Percentiles rank a stretch among this genome's conserved stretches.
Evolutionary conservation across 2,888 invertebrate species (phyloP).

Genomic region (Plagodis dolabraria): DNA sequence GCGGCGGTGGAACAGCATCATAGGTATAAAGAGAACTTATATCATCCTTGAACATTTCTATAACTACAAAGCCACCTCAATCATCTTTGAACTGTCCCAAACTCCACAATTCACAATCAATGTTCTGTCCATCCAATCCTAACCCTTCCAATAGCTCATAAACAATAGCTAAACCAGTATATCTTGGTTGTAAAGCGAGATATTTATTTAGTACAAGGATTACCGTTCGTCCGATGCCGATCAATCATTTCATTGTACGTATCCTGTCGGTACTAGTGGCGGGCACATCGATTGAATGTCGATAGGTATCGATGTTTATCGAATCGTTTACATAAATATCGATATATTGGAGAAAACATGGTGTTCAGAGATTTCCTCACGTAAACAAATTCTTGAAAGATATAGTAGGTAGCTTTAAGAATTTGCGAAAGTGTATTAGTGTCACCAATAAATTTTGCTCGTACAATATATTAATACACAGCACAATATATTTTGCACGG

Average conservation of each 20-base stretch:
- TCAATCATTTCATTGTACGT: slow-evolving; percentile 84
- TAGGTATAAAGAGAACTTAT: too few species aligned
- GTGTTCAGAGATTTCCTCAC: too few species aligned
- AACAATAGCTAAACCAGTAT: slow-evolving; percentile 27
- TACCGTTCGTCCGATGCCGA: slow-evolving; percentile 78
- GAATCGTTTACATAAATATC: neutral
- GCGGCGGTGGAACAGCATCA: too few species aligned
- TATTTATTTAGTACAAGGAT: slow-evolving; percentile 77
- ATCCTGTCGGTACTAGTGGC: slow-evolving; percentile 80
- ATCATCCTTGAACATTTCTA: too few species aligned
- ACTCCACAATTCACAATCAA: slow-evolving; percentile 6
- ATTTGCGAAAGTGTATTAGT: too few species aligned
- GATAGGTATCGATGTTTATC: slow-evolving; percentile 29
- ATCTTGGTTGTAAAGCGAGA: slow-evolving; percentile 37
- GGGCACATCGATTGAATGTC: slow-evolving; percentile 43
- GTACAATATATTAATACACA: too few species aligned
- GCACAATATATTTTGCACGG: too few species aligned
- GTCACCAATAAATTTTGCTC: too few species aligned
- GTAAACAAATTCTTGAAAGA: too few species aligned
- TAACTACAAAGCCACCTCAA: slow-evolving; percentile 3
- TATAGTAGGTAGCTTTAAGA: too few species aligned
- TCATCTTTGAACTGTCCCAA: slow-evolving; percentile 11
- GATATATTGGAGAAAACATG: neutral
- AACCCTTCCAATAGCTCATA: slow-evolving; percentile 31
- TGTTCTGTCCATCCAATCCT: slow-evolving; percentile 8